These are phyloP conservation scores for Sarcophilus harrisii DNA, from an alignment of 2,797 vertebrate genomes.

Conservation along the genomic window DNA sequence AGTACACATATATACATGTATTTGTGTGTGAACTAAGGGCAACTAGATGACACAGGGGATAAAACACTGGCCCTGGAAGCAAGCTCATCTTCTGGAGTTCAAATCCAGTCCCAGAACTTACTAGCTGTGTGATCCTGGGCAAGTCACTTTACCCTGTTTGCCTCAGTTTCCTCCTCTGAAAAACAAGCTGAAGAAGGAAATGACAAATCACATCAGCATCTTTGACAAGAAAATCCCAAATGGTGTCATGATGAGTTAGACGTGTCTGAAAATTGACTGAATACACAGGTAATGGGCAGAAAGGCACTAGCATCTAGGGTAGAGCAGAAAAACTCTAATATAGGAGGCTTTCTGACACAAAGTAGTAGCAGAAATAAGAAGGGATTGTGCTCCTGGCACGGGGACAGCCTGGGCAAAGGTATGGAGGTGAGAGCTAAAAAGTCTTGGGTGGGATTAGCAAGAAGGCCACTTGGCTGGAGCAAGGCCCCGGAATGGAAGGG, in stretches of 20 bases:
- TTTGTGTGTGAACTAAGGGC: no score
- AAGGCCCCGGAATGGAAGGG: background rate
- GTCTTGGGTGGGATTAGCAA: background rate
- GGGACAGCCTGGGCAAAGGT: background rate
- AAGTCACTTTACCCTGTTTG: background rate
- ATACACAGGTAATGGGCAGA: background rate
- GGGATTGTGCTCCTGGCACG: background rate
- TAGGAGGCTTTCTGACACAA: background rate
- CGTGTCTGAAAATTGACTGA: no score
- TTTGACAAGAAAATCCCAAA: background rate
- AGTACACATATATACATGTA: no score
- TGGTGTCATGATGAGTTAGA: background rate
- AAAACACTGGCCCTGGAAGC: background rate
- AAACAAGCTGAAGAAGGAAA: background rate
- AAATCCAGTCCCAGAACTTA: background rate
- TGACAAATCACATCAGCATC: no score
- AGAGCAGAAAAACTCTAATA: background rate
- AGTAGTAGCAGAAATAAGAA: background rate
- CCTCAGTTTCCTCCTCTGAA: background rate
- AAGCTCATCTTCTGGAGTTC: background rate
- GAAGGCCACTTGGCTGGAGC: background rate
- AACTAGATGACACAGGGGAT: background rate
- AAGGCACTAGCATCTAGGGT: background rate
- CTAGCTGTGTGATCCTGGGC: background rate
- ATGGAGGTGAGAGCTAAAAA: background rate